These are phyloP conservation scores for Cataglyphis cursor DNA, from an alignment of 2,888 invertebrate species.

Conservation along the genomic window DNA sequence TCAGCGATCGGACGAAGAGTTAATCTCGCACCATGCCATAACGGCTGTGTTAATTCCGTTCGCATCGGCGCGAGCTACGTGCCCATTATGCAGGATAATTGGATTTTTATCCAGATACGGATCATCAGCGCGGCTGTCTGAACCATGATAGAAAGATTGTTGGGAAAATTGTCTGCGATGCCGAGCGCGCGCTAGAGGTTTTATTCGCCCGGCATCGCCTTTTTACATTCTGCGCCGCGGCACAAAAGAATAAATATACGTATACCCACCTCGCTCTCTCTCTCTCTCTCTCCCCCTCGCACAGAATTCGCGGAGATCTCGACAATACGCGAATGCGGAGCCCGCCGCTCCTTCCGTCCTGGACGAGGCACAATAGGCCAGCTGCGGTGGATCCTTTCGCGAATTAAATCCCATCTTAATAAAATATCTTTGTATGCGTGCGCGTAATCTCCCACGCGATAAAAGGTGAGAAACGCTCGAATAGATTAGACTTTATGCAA, in stretches of 20 bases:
- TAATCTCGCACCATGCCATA: conserved; percentile 36
- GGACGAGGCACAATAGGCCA: conserved; percentile 62
- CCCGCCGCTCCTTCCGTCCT: conserved; percentile 55
- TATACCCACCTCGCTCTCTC: neutral
- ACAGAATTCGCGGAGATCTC: conserved; percentile 54
- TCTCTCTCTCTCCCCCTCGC: neutral
- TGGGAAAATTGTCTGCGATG: conserved; percentile 53
- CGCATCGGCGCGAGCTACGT: conserved; percentile 33
- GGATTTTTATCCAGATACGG: conserved; percentile 64
- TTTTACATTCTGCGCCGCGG: conserved; percentile 45
- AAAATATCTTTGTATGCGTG: conserved; percentile 37
- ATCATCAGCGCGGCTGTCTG: conserved; percentile 61
- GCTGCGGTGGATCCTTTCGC: conserved; percentile 74
- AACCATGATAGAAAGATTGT: conserved; percentile 61
- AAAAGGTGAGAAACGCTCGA: conserved; percentile 25
- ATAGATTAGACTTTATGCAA: conserved; percentile 38
- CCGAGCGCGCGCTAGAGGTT: conserved; percentile 49
- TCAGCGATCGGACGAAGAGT: conserved; percentile 28
- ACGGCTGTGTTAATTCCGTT: conserved; percentile 47
- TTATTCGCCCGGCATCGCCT: conserved; percentile 60
- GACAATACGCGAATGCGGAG: conserved; percentile 70
- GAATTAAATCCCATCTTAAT: conserved; percentile 78
- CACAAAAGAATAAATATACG: conserved; percentile 71
- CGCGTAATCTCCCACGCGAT: conserved; percentile 20
- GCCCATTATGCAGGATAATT: conserved; percentile 65